Percentiles rank a stretch among this genome's conserved stretches.
Evolutionary conservation across 1,140 invertebrate genomes (phyloP).

Genomic region (Phortica variegata): DNA sequence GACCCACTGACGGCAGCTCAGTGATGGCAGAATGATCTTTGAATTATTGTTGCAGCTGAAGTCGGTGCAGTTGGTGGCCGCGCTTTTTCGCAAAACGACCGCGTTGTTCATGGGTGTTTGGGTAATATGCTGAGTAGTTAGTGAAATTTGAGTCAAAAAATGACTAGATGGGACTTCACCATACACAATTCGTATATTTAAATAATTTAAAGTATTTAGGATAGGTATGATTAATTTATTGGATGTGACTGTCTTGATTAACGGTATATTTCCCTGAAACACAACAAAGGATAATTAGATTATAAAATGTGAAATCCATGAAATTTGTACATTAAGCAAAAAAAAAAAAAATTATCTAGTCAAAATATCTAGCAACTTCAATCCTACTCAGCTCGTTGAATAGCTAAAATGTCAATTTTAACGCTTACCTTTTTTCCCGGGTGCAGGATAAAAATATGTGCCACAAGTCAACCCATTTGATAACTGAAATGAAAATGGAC

Average conservation of each 20-base stretch:
- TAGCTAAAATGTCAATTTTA: background rate
- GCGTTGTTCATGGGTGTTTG: constrained; percentile 43
- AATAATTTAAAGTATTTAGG: too few species aligned
- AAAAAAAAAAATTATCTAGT: background rate
- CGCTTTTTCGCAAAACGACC: constrained; percentile 45
- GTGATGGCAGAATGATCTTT: constrained; percentile 2
- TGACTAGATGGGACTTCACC: constrained; percentile 6
- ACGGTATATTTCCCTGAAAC: background rate
- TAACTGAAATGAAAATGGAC: constrained; percentile 43
- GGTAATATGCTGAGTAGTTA: constrained; percentile 30
- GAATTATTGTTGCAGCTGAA: constrained; percentile 17
- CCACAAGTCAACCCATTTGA: constrained; percentile 57
- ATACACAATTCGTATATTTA: background rate
- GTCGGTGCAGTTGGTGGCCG: constrained; percentile 33
- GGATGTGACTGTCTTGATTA: background rate
- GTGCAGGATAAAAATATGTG: constrained; percentile 52
- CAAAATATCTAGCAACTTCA: background rate
- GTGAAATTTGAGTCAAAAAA: constrained; percentile 9
- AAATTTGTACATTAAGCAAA: background rate
- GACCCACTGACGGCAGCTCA: constrained; percentile 26
- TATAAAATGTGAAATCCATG: background rate
- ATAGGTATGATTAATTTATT: background rate
- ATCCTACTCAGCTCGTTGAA: background rate
- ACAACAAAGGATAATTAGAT: background rate
- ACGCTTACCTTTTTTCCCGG: constrained; percentile 53